These are phyloP conservation scores for Carposina sasakii DNA, from an alignment of 1,140 invertebrate genomes.

Conservation along the genomic window DNA sequence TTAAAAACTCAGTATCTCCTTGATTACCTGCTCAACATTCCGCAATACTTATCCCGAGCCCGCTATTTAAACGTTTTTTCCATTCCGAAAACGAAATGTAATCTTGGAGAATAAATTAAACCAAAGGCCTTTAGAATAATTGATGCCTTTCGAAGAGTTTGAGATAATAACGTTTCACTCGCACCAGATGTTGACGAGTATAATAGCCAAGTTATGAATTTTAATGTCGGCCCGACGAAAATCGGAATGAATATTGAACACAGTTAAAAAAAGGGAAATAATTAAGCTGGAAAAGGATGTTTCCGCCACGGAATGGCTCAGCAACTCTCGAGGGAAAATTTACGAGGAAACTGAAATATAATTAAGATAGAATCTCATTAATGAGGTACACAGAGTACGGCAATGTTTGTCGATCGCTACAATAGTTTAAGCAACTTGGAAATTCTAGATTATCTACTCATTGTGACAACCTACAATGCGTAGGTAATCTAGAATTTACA, in stretches of 20 bases:
- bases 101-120: constrained; percentile 16
- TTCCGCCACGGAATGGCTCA: constrained; percentile 39
- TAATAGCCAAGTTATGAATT: constrained; percentile 64
- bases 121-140: constrained; percentile 40
- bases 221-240: constrained; percentile 55
- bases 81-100: too few species aligned
- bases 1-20: too few species aligned
- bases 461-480: too few species aligned
- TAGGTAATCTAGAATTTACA: too few species aligned
- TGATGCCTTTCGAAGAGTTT: constrained; percentile 50
- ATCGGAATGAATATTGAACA: constrained; percentile 61
- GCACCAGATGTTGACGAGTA: constrained; percentile 62
- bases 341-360: constrained; percentile 40
- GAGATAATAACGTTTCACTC: constrained; percentile 49
- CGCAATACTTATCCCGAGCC: too few species aligned
- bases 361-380: constrained; percentile 48
- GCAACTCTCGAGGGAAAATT: constrained; percentile 30
- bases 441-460: too few species aligned
- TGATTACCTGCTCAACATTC: too few species aligned
- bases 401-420: too few species aligned
- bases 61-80: too few species aligned
- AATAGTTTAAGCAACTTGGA: too few species aligned
- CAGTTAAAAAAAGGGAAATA: constrained; percentile 51
- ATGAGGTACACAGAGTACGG: constrained; percentile 23
- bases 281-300: constrained; percentile 51